Conservation (phyloP, 2,797 vertebrate species). For the Anguilla megastoma region DNA sequence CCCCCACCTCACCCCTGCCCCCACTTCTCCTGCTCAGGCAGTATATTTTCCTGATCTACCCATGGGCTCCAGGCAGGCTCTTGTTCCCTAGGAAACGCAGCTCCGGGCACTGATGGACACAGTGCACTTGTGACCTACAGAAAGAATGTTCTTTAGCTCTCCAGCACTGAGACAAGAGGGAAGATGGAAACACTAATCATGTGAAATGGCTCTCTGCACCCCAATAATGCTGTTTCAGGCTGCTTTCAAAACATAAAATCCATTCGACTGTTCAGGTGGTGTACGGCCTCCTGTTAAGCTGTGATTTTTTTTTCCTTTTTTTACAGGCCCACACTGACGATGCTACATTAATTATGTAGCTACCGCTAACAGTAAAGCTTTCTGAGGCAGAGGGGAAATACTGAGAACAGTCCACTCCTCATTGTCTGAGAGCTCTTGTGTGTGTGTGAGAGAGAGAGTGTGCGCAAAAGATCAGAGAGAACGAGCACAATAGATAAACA, state of each 20-base stretch:
- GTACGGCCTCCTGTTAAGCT: not conserved
- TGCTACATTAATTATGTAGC: constrained; percentile 4
- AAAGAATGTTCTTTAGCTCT: constrained; percentile 57
- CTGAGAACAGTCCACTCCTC: constrained; percentile 7
- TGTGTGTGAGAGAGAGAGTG: not conserved
- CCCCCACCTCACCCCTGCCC: not conserved
- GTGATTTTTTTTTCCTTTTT: not conserved
- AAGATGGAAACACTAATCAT: constrained; percentile 60
- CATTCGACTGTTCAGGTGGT: not conserved
- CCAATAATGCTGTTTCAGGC: constrained; percentile 42
- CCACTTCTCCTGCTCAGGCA: constrained; percentile 44
- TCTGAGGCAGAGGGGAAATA: not conserved
- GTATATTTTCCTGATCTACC: constrained; percentile 47
- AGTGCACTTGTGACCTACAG: constrained; percentile 54
- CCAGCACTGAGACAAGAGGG: constrained; percentile 41
- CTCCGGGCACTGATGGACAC: constrained; percentile 64
- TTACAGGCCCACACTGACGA: not conserved
- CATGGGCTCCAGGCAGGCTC: constrained; percentile 55
- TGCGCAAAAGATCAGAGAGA: constrained; percentile 20
- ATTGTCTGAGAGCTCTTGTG: not conserved
- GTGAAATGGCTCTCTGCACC: constrained; percentile 33
- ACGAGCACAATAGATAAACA: constrained; percentile 3
- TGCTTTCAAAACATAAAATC: constrained; percentile 43
- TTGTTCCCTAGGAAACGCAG: constrained; percentile 74
- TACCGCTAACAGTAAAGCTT: not conserved